These are phyloP conservation scores for Oikopleura vanhoeffeni DNA, from an alignment of 23 tunicate genomes.

Conservation along the genomic window DNA sequence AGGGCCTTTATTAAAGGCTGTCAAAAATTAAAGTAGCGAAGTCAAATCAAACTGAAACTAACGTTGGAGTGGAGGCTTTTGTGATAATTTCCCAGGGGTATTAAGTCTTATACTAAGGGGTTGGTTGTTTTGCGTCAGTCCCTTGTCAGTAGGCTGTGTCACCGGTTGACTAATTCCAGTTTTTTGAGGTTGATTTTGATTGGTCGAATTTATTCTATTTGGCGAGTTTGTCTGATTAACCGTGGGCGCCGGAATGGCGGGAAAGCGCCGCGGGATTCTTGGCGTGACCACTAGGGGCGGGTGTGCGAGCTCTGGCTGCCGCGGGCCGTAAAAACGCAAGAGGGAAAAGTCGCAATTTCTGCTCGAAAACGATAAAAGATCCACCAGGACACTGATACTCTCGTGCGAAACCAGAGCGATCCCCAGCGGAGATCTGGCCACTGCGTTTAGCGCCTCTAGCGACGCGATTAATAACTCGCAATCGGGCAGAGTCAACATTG, in stretches of 20 bases:
- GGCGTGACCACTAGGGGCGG: not conserved
- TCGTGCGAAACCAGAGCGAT: not conserved
- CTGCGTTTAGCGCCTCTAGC: not conserved
- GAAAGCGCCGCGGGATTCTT: not conserved
- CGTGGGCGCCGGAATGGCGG: not conserved
- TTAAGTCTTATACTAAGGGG: no score
- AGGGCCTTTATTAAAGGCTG: no score
- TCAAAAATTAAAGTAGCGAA: no score
- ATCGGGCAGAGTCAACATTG: not conserved
- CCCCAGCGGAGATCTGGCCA: not conserved
- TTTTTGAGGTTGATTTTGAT: no score
- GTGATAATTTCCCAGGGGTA: no score
- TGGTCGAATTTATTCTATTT: not conserved
- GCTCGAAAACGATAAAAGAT: conserved; percentile 2
- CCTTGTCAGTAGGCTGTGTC: no score
- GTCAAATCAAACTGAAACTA: no score
- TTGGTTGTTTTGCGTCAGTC: no score
- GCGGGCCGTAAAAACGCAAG: not conserved
- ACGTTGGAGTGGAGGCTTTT: no score
- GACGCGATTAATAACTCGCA: not conserved
- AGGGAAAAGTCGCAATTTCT: not conserved
- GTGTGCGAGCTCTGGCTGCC: not conserved
- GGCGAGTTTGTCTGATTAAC: no score
- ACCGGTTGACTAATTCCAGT: no score
- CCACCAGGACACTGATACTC: not conserved